These are phyloP conservation scores for Enhydra lutris DNA, from an alignment of 2,113 vertebrate genomes.

Conservation along the genomic window DNA sequence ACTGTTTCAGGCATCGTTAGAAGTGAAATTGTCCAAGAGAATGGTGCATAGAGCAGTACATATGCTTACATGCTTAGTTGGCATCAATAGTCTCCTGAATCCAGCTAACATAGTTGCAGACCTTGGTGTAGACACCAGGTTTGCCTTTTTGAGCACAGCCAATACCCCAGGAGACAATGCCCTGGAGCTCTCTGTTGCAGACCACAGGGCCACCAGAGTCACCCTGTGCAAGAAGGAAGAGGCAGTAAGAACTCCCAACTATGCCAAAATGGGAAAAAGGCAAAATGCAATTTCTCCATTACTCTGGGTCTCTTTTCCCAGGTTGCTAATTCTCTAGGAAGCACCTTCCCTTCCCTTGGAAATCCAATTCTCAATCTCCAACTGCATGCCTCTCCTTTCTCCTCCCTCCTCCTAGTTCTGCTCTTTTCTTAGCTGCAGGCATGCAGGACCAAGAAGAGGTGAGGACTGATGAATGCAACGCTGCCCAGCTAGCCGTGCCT, in stretches of 20 bases:
- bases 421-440: neutral
- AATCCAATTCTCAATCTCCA: neutral
- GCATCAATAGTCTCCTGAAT: slow-evolving; percentile 78
- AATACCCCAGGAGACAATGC: slow-evolving; percentile 84
- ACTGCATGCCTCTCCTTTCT: fast-evolving
- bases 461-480: no score
- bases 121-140: slow-evolving; percentile 86
- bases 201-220: slow-evolving; percentile 87
- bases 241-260: neutral
- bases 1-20: no score
- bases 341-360: neutral
- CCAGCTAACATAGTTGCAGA: slow-evolving; percentile 82
- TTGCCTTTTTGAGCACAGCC: slow-evolving; percentile 80
- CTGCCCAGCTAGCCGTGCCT: neutral
- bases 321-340: neutral
- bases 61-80: slow-evolving; percentile 3
- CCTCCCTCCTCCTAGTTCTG: no score
- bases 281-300: fast-evolving
- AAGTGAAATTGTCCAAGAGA: fast-evolving
- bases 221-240: slow-evolving; percentile 68
- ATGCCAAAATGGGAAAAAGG: neutral
- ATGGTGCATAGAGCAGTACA: neutral
- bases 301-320: no score
- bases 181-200: slow-evolving; percentile 83
- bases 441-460: neutral